Percentiles rank a stretch among this genome's conserved stretches.
phyloP scores from a whole-genome alignment of 1,140 invertebrate species.

The Chlorops oryzae region DNA sequence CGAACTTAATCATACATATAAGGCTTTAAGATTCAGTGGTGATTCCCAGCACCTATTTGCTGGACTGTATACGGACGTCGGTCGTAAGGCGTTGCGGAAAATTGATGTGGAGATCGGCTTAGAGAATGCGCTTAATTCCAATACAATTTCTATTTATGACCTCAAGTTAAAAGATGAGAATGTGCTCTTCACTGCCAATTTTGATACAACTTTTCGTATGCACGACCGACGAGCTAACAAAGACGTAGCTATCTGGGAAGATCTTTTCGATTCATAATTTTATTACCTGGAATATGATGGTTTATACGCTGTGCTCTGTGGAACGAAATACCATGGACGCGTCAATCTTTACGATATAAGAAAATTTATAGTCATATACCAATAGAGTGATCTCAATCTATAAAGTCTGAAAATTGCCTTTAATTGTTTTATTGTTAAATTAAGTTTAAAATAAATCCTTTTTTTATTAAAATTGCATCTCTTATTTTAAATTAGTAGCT shows the following conservation, averaged over 20 bases:
- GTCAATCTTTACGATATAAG: constrained; percentile 64
- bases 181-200: constrained; percentile 59
- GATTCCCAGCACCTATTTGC: constrained; percentile 32
- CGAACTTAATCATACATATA: constrained; percentile 23
- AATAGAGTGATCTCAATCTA: too few relatives aligned
- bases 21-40: constrained; percentile 27
- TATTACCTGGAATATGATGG: constrained; percentile 63
- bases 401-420: too few relatives aligned
- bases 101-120: constrained; percentile 37
- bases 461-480: too few relatives aligned
- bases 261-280: constrained; percentile 59
- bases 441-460: too few relatives aligned
- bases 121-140: constrained; percentile 26
- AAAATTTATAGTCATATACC: too few relatives aligned
- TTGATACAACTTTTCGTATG: constrained; percentile 59
- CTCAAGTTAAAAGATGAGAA: constrained; percentile 58
- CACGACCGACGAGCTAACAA: constrained; percentile 57
- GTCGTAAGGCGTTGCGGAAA: constrained; percentile 24
- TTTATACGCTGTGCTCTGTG: constrained; percentile 56
- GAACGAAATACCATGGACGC: constrained; percentile 57
- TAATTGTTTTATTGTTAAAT: too few relatives aligned
- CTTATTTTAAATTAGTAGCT: too few relatives aligned
- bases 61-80: constrained; percentile 29
- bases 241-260: constrained; percentile 56
- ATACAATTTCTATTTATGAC: constrained; percentile 52